A percentile compares a stretch with the other conserved stretches of the same genome.
These are phyloP conservation scores for Tachina fera DNA, from an alignment of 2,888 invertebrate species.

Conservation along the genomic window DNA sequence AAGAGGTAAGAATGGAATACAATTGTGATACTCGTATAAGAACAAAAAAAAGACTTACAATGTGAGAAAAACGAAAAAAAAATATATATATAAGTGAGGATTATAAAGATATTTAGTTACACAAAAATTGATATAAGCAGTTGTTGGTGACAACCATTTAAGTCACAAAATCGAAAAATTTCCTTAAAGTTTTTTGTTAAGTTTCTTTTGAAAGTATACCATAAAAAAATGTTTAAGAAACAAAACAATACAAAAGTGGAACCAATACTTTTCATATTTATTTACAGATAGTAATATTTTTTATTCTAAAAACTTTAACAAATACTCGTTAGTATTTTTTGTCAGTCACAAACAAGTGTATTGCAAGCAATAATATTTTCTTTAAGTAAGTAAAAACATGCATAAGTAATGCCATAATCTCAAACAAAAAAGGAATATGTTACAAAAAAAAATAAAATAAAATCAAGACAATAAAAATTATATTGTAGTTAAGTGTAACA, in stretches of 20 bases:
- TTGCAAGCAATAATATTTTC: not conserved
- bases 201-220: no score
- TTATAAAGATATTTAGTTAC: no score
- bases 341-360: not conserved
- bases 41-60: no score
- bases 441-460: slow-evolving; percentile 3
- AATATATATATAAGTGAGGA: no score
- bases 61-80: no score
- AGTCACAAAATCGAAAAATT: no score
- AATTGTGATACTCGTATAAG: not conserved
- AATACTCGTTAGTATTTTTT: slow-evolving; percentile 4
- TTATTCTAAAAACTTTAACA: not conserved
- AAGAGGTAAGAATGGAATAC: not conserved
- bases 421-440: not conserved
- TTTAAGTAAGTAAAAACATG: slow-evolving; percentile 15
- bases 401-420: slow-evolving; percentile 46
- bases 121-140: no score
- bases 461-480: slow-evolving; percentile 51
- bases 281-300: not conserved
- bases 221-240: no score
- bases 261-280: not conserved
- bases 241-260: not conserved
- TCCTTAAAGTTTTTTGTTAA: no score
- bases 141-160: no score
- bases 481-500: slow-evolving; percentile 59